Conservation (phyloP, 2,888 invertebrate genomes). For the Cephus rjabovi region DNA sequence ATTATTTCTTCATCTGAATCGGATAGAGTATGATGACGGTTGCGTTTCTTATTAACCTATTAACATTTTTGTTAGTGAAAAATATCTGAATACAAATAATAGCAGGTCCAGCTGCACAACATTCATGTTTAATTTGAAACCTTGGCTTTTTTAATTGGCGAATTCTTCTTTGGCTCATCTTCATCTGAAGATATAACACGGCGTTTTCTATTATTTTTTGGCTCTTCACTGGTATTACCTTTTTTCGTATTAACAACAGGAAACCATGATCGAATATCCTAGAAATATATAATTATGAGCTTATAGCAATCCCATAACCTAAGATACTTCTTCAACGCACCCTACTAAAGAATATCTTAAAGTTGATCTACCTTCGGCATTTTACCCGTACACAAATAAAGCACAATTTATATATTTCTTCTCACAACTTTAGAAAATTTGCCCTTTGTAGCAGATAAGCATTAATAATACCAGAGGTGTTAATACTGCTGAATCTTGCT, state of each 20-base stretch:
- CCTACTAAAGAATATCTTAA: no score
- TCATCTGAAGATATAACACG: constrained; percentile 65
- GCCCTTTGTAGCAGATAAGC: no score
- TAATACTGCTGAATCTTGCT: no score
- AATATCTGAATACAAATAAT: constrained; percentile 7
- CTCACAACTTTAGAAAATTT: no score
- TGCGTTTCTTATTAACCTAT: constrained; percentile 58
- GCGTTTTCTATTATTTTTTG: constrained; percentile 52
- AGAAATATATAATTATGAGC: constrained; percentile 37
- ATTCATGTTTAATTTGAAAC: constrained; percentile 53
- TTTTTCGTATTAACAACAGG: constrained; percentile 45
- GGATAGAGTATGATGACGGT: constrained; percentile 55
- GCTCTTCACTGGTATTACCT: constrained; percentile 23
- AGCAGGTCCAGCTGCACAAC: no score
- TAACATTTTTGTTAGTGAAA: constrained; percentile 7
- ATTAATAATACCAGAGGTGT: no score
- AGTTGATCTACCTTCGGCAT: no score
- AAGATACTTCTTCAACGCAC: no score
- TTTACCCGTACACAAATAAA: no score
- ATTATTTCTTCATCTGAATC: constrained; percentile 67
- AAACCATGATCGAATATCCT: constrained; percentile 78
- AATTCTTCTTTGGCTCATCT: constrained; percentile 65
- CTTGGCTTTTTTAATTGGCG: constrained; percentile 21
- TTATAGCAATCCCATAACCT: no score
- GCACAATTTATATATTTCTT: no score